phyloP scores from a whole-genome alignment of 2,888 invertebrate genomes.

The Phaedon cochleariae region DNA sequence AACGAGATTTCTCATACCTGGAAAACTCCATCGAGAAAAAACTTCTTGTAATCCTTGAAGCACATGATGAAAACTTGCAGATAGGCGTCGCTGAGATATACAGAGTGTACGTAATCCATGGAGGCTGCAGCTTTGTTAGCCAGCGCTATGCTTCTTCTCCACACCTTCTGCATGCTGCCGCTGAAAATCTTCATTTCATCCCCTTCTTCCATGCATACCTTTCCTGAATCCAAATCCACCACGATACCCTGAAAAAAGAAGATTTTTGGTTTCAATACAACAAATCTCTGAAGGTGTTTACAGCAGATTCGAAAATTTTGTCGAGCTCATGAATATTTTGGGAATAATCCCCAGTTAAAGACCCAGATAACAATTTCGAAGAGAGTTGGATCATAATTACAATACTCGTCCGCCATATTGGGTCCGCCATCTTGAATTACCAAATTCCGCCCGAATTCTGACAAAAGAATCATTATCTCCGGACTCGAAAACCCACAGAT shows the following conservation, averaged over 20 bases:
- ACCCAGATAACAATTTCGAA: no score
- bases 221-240: constrained; percentile 74
- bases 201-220: constrained; percentile 73
- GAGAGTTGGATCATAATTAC: no score
- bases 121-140: constrained; percentile 59
- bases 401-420: no score
- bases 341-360: no score
- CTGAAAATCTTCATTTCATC: constrained; percentile 83
- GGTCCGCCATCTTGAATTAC: no score
- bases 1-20: constrained; percentile 52
- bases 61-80: constrained; percentile 80
- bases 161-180: constrained; percentile 71
- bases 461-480: no score
- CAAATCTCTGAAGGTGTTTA: no score
- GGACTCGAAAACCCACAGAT: no score
- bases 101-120: constrained; percentile 70
- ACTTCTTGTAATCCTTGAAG: constrained; percentile 74
- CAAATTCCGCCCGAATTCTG: no score
- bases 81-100: constrained; percentile 82
- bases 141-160: constrained; percentile 68
- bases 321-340: no score
- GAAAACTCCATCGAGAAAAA: constrained; percentile 63
- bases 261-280: no score
- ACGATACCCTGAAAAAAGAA: constrained; percentile 74
- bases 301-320: no score